Base-by-base conservation (phyloP, 2,113 vertebrate genomes). In the Mustelus asterias region DNA sequence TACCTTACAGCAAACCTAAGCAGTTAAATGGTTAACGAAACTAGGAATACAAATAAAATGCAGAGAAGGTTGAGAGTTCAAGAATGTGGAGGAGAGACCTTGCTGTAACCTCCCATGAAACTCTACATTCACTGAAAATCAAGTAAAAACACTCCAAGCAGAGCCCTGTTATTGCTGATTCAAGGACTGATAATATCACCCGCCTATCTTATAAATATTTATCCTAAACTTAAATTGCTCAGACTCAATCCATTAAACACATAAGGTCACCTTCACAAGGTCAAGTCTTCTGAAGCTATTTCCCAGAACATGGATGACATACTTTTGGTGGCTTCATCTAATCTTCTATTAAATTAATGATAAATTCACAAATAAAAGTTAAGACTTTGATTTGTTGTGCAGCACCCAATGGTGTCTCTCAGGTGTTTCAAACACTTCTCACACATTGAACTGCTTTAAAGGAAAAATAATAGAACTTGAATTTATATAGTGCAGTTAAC, bases 131-230 rank as follows among this genome's bases (percentile, higher is more conserved):
- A 72, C 20, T 54, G 94, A 44, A 72, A 76, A 54, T 95, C 41
- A 95, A 70, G 69, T 26, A 76, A 76, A 70, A 95, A 44, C 37
- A 69, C 44, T 72, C 16, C 67, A 95, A 72, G 94, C 92, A 29
- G 69, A 94, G 63, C 33, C 92, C 20, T 24, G n/a, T 69, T 67
- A 69, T 4, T 65, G 63, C 44, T 72, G 67, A 95, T 72, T 54
- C 44, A 54, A 95, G 67, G 94, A 95, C 13, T 54, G 94, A 95
- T 95, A 54, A 26, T 76, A 95, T 70, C 54, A 44, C 72, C 41
- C 54, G 67, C 94, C 13, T 72, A 41, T 24, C 69, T 95, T 54
- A 95, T 95, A 72, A 95, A 95, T 95, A 95, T 95, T 95, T 95
- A 95, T 95, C 94, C 67, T 16, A 72, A 76, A 54, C 69, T 24